Conservation (phyloP, 2,888 invertebrate genomes). For the Oscheius sp. region DNA sequence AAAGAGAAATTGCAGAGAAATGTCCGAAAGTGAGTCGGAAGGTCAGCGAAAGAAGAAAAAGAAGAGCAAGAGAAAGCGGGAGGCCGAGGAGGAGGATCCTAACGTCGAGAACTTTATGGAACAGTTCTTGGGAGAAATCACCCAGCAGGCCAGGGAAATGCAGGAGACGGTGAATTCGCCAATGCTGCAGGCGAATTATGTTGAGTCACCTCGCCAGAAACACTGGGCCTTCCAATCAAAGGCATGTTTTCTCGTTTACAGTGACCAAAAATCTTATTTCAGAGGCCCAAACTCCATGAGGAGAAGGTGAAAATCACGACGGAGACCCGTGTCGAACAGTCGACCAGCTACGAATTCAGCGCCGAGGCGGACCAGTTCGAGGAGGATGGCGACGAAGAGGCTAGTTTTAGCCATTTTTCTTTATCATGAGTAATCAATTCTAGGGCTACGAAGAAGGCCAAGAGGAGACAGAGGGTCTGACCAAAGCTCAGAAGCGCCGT, state of each 20-base stretch:
- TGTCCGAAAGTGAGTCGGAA: conserved; percentile 53
- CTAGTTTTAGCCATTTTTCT: not conserved
- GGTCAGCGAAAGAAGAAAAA: conserved; percentile 49
- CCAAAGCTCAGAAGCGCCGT: conserved; percentile 57
- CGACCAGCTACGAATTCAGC: not conserved
- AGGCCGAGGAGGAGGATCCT: conserved; percentile 36
- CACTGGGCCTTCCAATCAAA: conserved; percentile 27
- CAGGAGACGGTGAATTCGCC: conserved; percentile 7
- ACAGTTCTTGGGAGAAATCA: conserved; percentile 54
- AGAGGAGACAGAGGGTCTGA: conserved; percentile 44
- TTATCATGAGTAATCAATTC: not conserved
- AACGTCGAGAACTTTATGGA: conserved; percentile 50
- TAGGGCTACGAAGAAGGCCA: conserved; percentile 38
- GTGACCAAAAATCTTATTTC: not conserved
- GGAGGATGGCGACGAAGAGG: conserved; percentile 39
- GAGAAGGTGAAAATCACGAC: conserved; percentile 4
- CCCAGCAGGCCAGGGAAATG: conserved; percentile 42
- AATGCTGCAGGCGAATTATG: not conserved
- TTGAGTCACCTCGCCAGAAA: conserved; percentile 26
- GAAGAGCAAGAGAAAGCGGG: conserved; percentile 49
- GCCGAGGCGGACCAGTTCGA: conserved; percentile 7
- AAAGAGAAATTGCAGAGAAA: conserved; percentile 32
- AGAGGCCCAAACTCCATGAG: conserved; percentile 33
- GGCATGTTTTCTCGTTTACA: not conserved
- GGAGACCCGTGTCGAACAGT: conserved; percentile 6